Conservation (phyloP, 2,113 vertebrate genomes). For the Hippocampus guttulatus region DNA sequence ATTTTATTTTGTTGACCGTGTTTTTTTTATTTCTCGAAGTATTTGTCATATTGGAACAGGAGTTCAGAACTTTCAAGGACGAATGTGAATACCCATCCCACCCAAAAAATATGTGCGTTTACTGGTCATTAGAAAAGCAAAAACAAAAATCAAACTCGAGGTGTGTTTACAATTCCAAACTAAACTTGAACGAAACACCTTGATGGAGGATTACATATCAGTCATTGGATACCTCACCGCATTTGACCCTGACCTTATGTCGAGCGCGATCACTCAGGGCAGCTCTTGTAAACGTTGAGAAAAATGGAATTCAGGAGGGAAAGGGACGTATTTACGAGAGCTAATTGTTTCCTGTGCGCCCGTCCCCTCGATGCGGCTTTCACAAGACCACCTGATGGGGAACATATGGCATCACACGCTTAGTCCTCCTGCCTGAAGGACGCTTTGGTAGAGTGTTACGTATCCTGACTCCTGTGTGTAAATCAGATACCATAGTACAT, state of each 20-base stretch:
- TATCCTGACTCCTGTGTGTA: constrained; percentile 26
- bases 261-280: background rate
- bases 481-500: constrained; percentile 3
- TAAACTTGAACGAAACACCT: background rate
- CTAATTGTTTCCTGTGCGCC: constrained; percentile 47
- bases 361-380: constrained; percentile 30
- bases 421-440: constrained; percentile 27
- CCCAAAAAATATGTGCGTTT: too few relatives aligned
- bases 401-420: constrained; percentile 56
- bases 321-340: constrained; percentile 25
- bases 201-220: background rate
- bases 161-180: too few relatives aligned
- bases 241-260: constrained; percentile 1
- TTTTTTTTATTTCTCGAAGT: too few relatives aligned
- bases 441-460: constrained; percentile 13
- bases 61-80: too few relatives aligned
- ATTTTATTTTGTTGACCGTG: too few relatives aligned
- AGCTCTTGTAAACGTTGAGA: constrained; percentile 22
- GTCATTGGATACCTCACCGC: background rate
- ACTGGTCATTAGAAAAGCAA: too few relatives aligned
- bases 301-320: constrained; percentile 2
- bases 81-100: too few relatives aligned
- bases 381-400: constrained; percentile 49
- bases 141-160: too few relatives aligned
- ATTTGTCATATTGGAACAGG: too few relatives aligned